A percentile compares a stretch with the other conserved stretches of the same genome.
phyloP scores from a whole-genome alignment of 2,113 vertebrate genomes.

The Poeciliopsis prolifica region DNA sequence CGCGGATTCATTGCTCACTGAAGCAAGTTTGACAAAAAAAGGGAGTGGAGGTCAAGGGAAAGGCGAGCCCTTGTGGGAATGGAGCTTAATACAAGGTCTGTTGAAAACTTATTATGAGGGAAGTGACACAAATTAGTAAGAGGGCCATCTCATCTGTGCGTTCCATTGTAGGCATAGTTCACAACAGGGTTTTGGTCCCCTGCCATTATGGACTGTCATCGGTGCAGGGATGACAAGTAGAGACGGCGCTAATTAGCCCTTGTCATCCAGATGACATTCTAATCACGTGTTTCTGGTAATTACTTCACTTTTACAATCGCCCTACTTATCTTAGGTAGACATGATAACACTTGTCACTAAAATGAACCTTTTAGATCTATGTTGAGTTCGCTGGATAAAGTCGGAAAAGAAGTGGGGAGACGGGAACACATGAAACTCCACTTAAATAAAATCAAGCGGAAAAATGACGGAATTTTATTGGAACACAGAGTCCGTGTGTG shows the following conservation, averaged over 20 bases:
- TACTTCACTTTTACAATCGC: slow-evolving; percentile 74
- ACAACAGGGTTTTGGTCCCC: slow-evolving; percentile 65
- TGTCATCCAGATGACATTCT: slow-evolving; percentile 80
- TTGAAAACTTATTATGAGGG: slow-evolving; percentile 56
- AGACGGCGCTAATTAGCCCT: slow-evolving; percentile 79
- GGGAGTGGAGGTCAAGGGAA: slow-evolving; percentile 55
- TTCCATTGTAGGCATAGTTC: slow-evolving; percentile 61
- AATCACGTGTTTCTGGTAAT: slow-evolving; percentile 81
- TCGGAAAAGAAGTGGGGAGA: not conserved
- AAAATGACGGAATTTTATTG: too few species aligned
- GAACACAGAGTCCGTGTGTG: too few species aligned
- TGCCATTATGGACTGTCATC: slow-evolving; percentile 64
- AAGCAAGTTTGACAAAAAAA: slow-evolving; percentile 56
- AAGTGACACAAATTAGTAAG: slow-evolving; percentile 75
- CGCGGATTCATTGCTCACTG: slow-evolving; percentile 38
- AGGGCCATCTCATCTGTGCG: slow-evolving; percentile 41
- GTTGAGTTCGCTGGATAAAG: slow-evolving; percentile 34
- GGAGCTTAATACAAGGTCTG: slow-evolving; percentile 52
- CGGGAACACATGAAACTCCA: slow-evolving; percentile 10
- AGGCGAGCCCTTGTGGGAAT: slow-evolving; percentile 39
- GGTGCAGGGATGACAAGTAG: slow-evolving; percentile 62
- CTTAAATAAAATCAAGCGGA: not conserved
- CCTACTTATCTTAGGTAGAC: slow-evolving; percentile 61
- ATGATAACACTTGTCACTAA: slow-evolving; percentile 56
- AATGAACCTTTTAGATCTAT: slow-evolving; percentile 67